These are phyloP conservation scores for Aspidiotus rigidus DNA, from an alignment of 2,888 invertebrate species.

Conservation along the genomic window DNA sequence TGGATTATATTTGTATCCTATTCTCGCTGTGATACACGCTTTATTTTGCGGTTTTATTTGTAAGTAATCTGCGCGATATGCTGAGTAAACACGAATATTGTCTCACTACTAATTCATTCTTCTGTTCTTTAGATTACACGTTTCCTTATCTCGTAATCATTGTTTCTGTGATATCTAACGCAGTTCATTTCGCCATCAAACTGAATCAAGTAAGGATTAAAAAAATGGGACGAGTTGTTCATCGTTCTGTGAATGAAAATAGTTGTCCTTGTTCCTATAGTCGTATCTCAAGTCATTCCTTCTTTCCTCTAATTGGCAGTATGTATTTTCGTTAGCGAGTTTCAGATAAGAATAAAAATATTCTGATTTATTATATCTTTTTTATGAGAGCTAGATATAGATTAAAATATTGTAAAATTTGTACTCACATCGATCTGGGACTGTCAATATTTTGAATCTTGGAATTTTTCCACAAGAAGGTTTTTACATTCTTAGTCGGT, in stretches of 20 bases:
- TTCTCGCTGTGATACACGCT: constrained; percentile 75
- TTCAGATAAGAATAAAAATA: too few relatives aligned
- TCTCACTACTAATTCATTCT: constrained; percentile 34
- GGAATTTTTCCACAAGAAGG: too few relatives aligned
- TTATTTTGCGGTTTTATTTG: constrained; percentile 85
- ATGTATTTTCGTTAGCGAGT: too few relatives aligned
- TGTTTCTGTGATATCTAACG: constrained; percentile 83
- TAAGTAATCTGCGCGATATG: constrained; percentile 46
- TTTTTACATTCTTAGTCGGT: too few relatives aligned
- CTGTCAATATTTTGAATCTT: too few relatives aligned
- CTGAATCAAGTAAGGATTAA: constrained; percentile 57
- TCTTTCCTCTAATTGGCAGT: too few relatives aligned
- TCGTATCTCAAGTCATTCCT: background rate
- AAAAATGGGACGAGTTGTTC: constrained; percentile 3
- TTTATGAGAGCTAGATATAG: too few relatives aligned
- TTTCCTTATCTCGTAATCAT: constrained; percentile 89
- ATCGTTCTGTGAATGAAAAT: too few relatives aligned
- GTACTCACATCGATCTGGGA: too few relatives aligned
- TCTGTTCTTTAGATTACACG: constrained; percentile 68
- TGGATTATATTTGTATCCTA: constrained; percentile 87
- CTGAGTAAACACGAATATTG: too few relatives aligned
- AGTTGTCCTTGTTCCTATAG: background rate
- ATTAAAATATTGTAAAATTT: too few relatives aligned
- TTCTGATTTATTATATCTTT: too few relatives aligned
- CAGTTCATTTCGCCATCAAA: constrained; percentile 81